Conservation (phyloP, 1,140 invertebrate species). For the Drosophila takahashii region DNA sequence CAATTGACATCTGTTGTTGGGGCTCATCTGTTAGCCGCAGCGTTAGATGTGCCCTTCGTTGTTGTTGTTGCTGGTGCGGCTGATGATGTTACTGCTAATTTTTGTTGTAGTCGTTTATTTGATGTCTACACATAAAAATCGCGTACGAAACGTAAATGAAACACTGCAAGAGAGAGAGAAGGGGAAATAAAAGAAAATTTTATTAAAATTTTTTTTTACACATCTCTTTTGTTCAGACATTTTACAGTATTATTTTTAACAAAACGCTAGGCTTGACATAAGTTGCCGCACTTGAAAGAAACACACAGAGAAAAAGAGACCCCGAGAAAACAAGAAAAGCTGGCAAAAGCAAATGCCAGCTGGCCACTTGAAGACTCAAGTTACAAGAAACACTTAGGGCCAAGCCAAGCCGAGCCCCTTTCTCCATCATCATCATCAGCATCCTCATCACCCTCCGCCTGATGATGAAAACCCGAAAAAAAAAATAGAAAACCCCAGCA, state of each 20-base stretch:
- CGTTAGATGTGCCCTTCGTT: slow-evolving; percentile 79
- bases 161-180: slow-evolving; percentile 56
- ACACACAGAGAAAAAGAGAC: slow-evolving; percentile 20
- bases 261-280: slow-evolving; percentile 69
- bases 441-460: slow-evolving; percentile 12
- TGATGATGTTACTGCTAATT: slow-evolving; percentile 32
- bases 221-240: slow-evolving; percentile 47
- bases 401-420: slow-evolving; percentile 45
- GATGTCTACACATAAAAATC: slow-evolving; percentile 53
- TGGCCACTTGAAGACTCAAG: slow-evolving; percentile 80
- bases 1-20: slow-evolving; percentile 87
- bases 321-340: slow-evolving; percentile 60
- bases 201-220: slow-evolving; percentile 53
- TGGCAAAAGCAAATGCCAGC: slow-evolving; percentile 77
- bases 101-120: slow-evolving; percentile 38
- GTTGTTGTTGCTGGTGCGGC: slow-evolving; percentile 35
- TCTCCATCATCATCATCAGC: slow-evolving; percentile 44
- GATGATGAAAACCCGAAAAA: slow-evolving; percentile 32
- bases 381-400: slow-evolving; percentile 82
- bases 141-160: slow-evolving; percentile 70
- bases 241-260: slow-evolving; percentile 60
- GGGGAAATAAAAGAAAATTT: slow-evolving; percentile 38
- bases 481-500: slow-evolving; percentile 23
- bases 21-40: slow-evolving; percentile 85
- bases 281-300: slow-evolving; percentile 60